Evolutionary conservation across 2,113 vertebrate genomes (phyloP), one percentile per base, ranked within the genome.

Genomic region (Benitochromis conjunctus): DNA sequence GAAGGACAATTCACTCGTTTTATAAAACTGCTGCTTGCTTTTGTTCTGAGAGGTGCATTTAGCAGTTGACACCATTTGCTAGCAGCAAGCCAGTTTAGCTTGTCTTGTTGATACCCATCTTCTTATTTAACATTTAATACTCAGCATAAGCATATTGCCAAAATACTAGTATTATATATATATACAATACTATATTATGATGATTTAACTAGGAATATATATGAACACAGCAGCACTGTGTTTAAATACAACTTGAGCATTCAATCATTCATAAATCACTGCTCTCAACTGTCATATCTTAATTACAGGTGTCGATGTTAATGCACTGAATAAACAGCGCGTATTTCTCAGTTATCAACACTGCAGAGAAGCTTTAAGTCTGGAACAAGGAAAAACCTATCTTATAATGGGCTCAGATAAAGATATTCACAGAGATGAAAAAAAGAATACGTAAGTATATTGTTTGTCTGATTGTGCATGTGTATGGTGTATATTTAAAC

Each of bases 361-460:
- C 69, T 96, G 96, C 90, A 94, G 94, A 79, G 76, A 89, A 0
- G 18, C 84, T 81, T 82, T 95, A 34, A 69, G 14, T 34, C 51
- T 96, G 13, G 2, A 1, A 2, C 4, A 2, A 1, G 91, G 60
- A 5, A 94, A 93, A 55, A 83, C 69, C 1, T 96, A 95, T 81
- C 95, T 96, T 9, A 69, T 96, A 86, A 96, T 96, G 95, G 95
- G 96, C 5, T 29, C 84, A 4, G 92, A 91, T 21, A 80, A 26
- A 56, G 93, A 95, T 56, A 89, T 92, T 76, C 7, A 84, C 78
- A 6, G 3, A 78, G 80, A 88, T 5, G 41, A 86, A 0, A 0
- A 10, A 16, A 3, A 3, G 0, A 1, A 79, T 34, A 1, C 13
- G 92, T 93, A 85, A 85, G 93, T 92, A 71, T 85, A 6, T 29